Evolutionary conservation across 2,113 vertebrate species (phyloP).

Genomic region (Bufo gargarizans): DNA sequence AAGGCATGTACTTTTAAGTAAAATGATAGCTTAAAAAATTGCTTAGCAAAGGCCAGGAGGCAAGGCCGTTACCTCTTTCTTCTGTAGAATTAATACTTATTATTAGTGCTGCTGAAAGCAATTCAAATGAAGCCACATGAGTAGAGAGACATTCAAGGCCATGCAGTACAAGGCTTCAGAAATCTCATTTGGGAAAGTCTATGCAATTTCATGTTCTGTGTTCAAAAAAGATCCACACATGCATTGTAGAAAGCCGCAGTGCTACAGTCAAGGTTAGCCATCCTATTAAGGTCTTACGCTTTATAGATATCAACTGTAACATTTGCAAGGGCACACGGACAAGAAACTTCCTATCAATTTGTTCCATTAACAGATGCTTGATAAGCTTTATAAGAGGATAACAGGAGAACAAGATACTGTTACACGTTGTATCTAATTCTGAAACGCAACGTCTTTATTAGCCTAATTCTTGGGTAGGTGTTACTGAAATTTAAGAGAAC

Average conservation of each 20-base stretch:
- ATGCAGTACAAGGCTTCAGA: conserved; percentile 25
- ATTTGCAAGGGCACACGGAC: background rate
- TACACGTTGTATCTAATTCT: conserved; percentile 19
- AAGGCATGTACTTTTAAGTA: background rate
- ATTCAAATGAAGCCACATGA: background rate
- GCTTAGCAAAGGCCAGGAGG: conserved; percentile 8
- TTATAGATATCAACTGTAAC: conserved; percentile 1
- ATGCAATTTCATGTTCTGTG: conserved; percentile 43
- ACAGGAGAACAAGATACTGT: background rate
- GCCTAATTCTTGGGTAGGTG: conserved; percentile 17
- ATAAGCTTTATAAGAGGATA: background rate
- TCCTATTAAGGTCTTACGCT: conserved; percentile 6
- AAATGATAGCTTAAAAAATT: background rate
- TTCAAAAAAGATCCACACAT: conserved; percentile 3
- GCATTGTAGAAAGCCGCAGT: conserved; percentile 6
- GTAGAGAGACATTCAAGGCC: conserved; percentile 25
- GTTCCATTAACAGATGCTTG: background rate
- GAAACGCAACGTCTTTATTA: conserved; percentile 14
- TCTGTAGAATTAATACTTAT: conserved; percentile 37
- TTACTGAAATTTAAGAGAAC: conserved; percentile 11
- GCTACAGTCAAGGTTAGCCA: conserved; percentile 18
- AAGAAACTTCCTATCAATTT: background rate
- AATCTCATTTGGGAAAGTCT: conserved; percentile 52
- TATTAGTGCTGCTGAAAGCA: conserved; percentile 2
- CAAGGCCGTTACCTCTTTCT: conserved; percentile 3